A percentile compares a stretch with the other conserved stretches of the same genome.
These are phyloP conservation scores for Ylistrum balloti DNA, from an alignment of 1,140 invertebrate species.

Conservation along the genomic window DNA sequence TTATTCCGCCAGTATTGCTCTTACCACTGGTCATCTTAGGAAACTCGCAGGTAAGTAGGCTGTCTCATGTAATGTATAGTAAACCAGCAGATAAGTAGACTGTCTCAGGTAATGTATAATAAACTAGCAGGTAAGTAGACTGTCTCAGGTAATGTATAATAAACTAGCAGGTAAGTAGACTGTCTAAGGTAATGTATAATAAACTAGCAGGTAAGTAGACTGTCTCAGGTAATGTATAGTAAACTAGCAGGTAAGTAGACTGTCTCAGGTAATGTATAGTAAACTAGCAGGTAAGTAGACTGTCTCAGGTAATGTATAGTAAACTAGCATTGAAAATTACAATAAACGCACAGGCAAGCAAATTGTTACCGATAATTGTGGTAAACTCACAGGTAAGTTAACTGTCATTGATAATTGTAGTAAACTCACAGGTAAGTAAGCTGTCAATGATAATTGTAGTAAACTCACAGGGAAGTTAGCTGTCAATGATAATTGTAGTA, in stretches of 20 bases:
- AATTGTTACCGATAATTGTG: not conserved
- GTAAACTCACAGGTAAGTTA: not conserved
- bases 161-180: not conserved
- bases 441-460: too few species aligned
- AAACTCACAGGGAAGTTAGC: too few species aligned
- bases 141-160: not conserved
- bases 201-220: not conserved
- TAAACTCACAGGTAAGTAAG: too few species aligned
- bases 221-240: not conserved
- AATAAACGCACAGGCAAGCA: not conserved
- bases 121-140: not conserved
- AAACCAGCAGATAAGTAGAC: not conserved
- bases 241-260: not conserved
- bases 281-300: not conserved
- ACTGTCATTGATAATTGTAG: too few species aligned
- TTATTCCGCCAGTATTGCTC: not conserved
- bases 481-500: too few species aligned
- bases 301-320: too few species aligned
- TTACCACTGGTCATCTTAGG: not conserved
- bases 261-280: not conserved
- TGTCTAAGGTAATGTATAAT: not conserved
- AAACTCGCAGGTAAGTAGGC: not conserved
- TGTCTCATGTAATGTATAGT: not conserved
- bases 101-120: not conserved
- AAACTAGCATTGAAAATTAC: not conserved